Conservation (phyloP, 2,113 vertebrate species). For the Entosphenus tridentatus region DNA sequence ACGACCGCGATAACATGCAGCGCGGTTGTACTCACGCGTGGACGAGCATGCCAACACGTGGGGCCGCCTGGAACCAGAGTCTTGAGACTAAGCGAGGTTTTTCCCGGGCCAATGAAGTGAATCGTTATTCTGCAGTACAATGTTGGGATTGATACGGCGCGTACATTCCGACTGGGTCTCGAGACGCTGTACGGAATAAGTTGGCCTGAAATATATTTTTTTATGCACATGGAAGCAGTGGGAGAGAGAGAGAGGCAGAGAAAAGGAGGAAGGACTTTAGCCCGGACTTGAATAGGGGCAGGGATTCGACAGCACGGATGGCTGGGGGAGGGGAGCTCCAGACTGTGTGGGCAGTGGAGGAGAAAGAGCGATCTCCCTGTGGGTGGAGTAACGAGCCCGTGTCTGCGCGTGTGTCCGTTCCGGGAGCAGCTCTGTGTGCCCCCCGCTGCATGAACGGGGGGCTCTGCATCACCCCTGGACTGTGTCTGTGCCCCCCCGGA, state of each 20-base stretch:
- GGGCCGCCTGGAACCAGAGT: too few species aligned
- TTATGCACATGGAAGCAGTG: background rate
- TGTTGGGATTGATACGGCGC: too few species aligned
- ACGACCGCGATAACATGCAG: too few species aligned
- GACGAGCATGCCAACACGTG: too few species aligned
- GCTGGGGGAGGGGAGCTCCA: constrained; percentile 8
- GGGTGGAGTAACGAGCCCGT: background rate
- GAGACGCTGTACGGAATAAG: too few species aligned
- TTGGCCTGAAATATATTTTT: too few species aligned
- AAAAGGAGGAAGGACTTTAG: background rate
- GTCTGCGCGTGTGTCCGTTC: background rate
- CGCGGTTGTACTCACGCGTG: too few species aligned
- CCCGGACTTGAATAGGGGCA: background rate
- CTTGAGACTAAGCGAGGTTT: too few species aligned
- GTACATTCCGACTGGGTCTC: too few species aligned
- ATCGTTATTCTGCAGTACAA: too few species aligned
- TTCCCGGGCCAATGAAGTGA: too few species aligned
- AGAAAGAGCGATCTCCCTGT: background rate
- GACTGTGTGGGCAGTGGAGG: constrained; percentile 7
- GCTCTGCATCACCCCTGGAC: constrained; percentile 44
- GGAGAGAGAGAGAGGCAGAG: background rate
- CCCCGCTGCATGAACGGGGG: constrained; percentile 50
- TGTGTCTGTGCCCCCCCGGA: constrained; percentile 55
- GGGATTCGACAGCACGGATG: background rate
- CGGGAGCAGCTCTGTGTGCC: constrained; percentile 30